Evolutionary conservation across 2,888 invertebrate genomes (phyloP).

Genomic region (Mongoloraphidia duomilia): DNA sequence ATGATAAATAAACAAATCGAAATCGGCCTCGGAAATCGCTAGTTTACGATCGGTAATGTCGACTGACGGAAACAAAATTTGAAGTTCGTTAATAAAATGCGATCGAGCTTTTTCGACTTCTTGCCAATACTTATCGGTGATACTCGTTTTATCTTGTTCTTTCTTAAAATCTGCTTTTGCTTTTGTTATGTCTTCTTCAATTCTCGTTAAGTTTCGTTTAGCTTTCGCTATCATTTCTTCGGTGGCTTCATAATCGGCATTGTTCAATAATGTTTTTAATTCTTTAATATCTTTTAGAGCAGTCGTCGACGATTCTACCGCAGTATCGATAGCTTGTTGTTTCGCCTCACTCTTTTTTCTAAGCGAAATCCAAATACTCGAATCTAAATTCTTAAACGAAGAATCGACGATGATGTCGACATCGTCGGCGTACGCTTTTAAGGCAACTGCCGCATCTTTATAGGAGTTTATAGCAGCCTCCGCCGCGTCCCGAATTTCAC

Average conservation of each 20-base stretch:
- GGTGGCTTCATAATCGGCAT: slow-evolving; percentile 27
- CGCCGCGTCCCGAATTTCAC: slow-evolving; percentile 37
- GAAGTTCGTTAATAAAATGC: slow-evolving; percentile 47
- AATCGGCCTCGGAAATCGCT: slow-evolving; percentile 44
- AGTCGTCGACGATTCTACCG: neutral
- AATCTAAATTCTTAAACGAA: slow-evolving; percentile 43
- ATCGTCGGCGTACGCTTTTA: slow-evolving; percentile 40
- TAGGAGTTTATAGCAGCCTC: slow-evolving; percentile 52
- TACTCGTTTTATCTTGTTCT: slow-evolving; percentile 39
- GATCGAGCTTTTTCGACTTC: slow-evolving; percentile 51
- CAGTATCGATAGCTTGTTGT: neutral
- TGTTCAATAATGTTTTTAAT: slow-evolving; percentile 29
- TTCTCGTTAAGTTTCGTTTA: slow-evolving; percentile 36
- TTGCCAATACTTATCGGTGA: slow-evolving; percentile 71
- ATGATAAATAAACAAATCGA: slow-evolving; percentile 66
- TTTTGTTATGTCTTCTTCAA: slow-evolving; percentile 40
- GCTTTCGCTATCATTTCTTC: slow-evolving; percentile 34
- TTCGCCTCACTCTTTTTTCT: slow-evolving; percentile 38
- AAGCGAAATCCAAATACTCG: slow-evolving; percentile 38
- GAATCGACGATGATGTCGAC: slow-evolving; percentile 43
- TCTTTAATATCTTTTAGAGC: slow-evolving; percentile 26
- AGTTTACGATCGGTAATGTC: slow-evolving; percentile 50
- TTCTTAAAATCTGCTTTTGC: slow-evolving; percentile 43
- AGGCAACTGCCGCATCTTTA: slow-evolving; percentile 42
- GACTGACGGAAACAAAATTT: slow-evolving; percentile 57